Evolutionary conservation across 2,113 vertebrate species (phyloP).

Genomic region (Seriola rivoliana): DNA sequence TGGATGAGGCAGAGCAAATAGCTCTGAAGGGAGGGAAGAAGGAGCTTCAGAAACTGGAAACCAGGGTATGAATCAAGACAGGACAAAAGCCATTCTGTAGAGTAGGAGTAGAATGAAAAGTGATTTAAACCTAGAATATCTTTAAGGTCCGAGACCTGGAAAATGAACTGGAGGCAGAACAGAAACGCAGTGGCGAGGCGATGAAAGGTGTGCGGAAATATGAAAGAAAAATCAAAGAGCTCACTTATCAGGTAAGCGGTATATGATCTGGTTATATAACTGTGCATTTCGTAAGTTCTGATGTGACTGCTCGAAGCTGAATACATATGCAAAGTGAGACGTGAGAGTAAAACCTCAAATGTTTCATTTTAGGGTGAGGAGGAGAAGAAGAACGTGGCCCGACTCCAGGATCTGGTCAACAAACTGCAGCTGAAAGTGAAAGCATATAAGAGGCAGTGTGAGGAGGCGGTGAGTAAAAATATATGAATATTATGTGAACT

Average conservation of each 20-base stretch:
- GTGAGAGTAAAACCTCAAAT: constrained; percentile 1
- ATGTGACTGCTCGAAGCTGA: background rate
- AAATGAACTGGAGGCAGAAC: constrained; percentile 64
- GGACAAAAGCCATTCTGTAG: rapidly evolving
- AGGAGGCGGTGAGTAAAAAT: constrained; percentile 65
- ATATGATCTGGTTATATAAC: background rate
- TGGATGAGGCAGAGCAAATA: constrained; percentile 62
- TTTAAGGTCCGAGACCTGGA: constrained; percentile 64
- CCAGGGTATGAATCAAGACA: constrained; percentile 34
- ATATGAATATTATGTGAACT: background rate
- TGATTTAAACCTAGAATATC: background rate
- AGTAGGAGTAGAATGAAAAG: background rate
- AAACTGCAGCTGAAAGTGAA: constrained; percentile 70
- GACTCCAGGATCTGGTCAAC: constrained; percentile 71
- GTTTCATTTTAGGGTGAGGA: constrained; percentile 65
- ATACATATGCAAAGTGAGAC: constrained; percentile 1
- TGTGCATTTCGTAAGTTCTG: background rate
- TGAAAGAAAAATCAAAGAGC: constrained; percentile 71
- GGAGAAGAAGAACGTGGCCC: constrained; percentile 62
- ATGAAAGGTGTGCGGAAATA: constrained; percentile 60
- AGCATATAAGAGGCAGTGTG: constrained; percentile 56
- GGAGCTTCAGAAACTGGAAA: constrained; percentile 65
- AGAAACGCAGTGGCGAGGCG: constrained; percentile 58
- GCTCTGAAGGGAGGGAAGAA: constrained; percentile 59
- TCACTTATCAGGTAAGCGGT: constrained; percentile 65